Evolutionary conservation across 1,140 invertebrate genomes (phyloP).

Genomic region (Eubasilissa regina): DNA sequence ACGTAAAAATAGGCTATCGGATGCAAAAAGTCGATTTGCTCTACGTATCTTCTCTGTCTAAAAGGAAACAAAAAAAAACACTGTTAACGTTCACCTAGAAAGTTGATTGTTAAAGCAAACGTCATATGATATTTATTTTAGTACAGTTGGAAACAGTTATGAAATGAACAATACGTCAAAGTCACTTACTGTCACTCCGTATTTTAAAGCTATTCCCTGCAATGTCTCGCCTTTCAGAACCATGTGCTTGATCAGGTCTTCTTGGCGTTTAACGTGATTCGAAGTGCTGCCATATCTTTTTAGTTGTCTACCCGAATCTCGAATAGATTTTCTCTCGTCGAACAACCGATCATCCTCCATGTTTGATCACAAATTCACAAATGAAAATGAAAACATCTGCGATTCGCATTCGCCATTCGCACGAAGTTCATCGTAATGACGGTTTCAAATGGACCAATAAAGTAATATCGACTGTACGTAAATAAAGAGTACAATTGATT

Average conservation of each 20-base stretch:
- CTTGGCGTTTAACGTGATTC: conserved; percentile 77
- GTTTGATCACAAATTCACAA: conserved; percentile 44
- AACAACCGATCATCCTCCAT: conserved; percentile 83
- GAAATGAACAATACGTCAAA: conserved; percentile 47
- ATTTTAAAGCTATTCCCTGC: conserved; percentile 93
- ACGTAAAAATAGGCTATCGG: conserved; percentile 90
- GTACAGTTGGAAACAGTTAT: conserved; percentile 28
- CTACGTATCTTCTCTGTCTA: conserved; percentile 93
- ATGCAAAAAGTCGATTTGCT: conserved; percentile 89
- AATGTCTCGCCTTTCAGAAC: conserved; percentile 89
- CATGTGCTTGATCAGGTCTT: conserved; percentile 85
- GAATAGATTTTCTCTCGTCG: conserved; percentile 88
- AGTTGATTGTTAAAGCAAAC: conserved; percentile 29
- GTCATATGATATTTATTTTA: conserved; percentile 48
- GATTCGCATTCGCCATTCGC: conserved; percentile 15
- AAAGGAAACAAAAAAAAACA: conserved; percentile 36
- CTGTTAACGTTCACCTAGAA: conserved; percentile 20
- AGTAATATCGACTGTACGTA: no score
- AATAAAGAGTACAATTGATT: no score
- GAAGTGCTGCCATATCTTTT: conserved; percentile 93
- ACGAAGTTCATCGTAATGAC: conserved; percentile 1
- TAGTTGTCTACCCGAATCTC: conserved; percentile 84
- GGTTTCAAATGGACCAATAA: not conserved
- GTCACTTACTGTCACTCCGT: conserved; percentile 89
- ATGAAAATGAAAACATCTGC: conserved; percentile 49